Evolutionary conservation across 2,797 vertebrate genomes (phyloP), one percentile per base, ranked within the genome.

Genomic region (Ctenopoma multispine): DNA sequence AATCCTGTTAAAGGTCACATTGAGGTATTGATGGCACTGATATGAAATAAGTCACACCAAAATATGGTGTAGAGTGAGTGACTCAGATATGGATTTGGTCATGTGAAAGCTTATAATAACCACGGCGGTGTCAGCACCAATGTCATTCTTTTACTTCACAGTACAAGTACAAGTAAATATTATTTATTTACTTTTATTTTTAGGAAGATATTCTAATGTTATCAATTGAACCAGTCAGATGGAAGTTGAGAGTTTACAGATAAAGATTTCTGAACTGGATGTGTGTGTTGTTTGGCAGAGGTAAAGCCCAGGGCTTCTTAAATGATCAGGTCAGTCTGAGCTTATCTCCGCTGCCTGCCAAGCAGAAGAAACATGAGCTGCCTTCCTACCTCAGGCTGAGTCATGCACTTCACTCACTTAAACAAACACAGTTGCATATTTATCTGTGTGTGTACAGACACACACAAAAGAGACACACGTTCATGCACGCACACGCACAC

Each of bases 331-430:
- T 85, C 87, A 82, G 67, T 77, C 75, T 4, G 51, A 84, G 87
- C 64, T 80, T 78, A 84, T 87, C 87, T 72, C 40, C 66, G 62
- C 70, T 68, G 81, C 80, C 72, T 87, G 87, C 76, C 80, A 80
- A 85, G 69, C 69, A 79, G 67, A 69, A 72, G 86, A 90, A 91
- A 90, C 79, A 80, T 76, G 88, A 93, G 87, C 84, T 44, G 74
- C 70, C 75, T 87, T 74, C 85, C 79, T 77, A 87, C 90, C 79
- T 74, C 67, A 0, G 70, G 77, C 88, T 90, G 90, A 89, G 74
- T 90, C 87, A 90, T 79, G 77, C 82, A 77, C 77, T 69, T 71
- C 65, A 72, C 69, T 80, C 62, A 78, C 77, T 77, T 77, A 75
- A 84, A 80, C 81, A 88, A 89, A 90, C 80, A 87, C 71, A 61